Conservation (phyloP, 2,888 invertebrate species). For the Pharmacophagus antenor region DNA sequence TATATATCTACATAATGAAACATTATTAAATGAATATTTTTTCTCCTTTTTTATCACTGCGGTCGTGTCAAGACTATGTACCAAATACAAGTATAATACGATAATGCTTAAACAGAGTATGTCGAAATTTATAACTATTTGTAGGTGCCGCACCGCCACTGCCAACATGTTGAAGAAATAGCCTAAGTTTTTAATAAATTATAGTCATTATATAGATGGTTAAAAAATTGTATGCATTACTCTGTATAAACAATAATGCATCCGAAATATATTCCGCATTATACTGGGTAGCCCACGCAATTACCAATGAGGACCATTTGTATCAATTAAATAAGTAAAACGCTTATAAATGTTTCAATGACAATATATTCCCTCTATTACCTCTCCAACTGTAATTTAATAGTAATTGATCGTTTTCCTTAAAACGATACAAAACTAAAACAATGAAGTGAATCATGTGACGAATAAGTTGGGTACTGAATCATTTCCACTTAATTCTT, state of each 20-base stretch:
- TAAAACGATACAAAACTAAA: conserved; percentile 66
- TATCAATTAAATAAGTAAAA: conserved; percentile 76
- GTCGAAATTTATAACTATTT: too few relatives aligned
- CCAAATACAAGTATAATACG: too few relatives aligned
- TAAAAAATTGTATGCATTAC: not conserved
- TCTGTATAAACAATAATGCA: conserved; percentile 30
- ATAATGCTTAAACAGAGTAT: too few relatives aligned
- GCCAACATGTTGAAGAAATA: too few relatives aligned
- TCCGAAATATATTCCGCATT: conserved; percentile 36
- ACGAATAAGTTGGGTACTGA: conserved; percentile 46
- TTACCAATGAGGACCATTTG: conserved; percentile 60
- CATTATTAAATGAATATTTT: too few relatives aligned
- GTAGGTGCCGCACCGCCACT: too few relatives aligned
- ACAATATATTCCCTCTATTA: conserved; percentile 75
- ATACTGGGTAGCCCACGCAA: conserved; percentile 60
- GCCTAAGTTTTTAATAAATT: too few relatives aligned
- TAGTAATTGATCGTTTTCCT: conserved; percentile 75
- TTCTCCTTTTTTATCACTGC: too few relatives aligned
- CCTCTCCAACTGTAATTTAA: conserved; percentile 67
- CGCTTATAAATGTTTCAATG: conserved; percentile 71
- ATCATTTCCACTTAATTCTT: conserved; percentile 22
- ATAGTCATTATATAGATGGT: too few relatives aligned
- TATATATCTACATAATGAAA: too few relatives aligned
- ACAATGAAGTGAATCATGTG: conserved; percentile 72
- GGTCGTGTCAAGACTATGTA: too few relatives aligned